Base-by-base conservation (phyloP, 2,113 vertebrate species). In the Electrona antarctica region DNA sequence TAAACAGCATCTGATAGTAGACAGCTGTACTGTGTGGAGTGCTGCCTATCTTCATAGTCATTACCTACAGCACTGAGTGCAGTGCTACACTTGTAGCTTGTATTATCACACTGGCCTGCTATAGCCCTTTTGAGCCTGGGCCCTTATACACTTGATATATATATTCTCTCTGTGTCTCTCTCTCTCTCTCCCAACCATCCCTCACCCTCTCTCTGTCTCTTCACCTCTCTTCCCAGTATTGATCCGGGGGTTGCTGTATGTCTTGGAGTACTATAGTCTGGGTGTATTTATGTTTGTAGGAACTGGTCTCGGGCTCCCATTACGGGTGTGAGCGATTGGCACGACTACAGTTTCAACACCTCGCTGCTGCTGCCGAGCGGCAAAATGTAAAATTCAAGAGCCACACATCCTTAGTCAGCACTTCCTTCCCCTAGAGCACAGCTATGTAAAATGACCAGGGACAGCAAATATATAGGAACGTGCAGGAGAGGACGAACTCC, bases 301-400 rank as follows among this genome's bases (percentile, higher is more conserved):
- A 72, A 81, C 80, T 76, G 79, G 84, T 86, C 78, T 84, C 84
- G 60, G 78, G 78, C 80, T 89, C 83, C 79, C 83, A 85, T 88
- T 78, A 79, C 67, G 54, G 75, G 70, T 79, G 82, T 91, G 89
- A 92, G 89, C 82, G 83, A 92, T 91, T 85, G 89, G 86, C 67
- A 81, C 15, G 66, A 78, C 72, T 81, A 81, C 60, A 80, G 85
- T 90, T 88, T 88, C 82, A 90, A 83, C 90, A 91, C 88, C 85
- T 85, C 74, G 51, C 73, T 71, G 80, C 90, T 73, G 33, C 33
- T 21, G 21, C 33, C 2, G 33, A 85, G 66, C 33, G 85, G 79
- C 21, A 81, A 83, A 88, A 87, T 86, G 84, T 83, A 86, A 92
- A 89, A 91, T 92, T 91, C 85, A 91, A 78, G 61, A 86, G 79